Evolutionary conservation across 1,140 invertebrate genomes (phyloP), one percentile per base, ranked within the genome.

Genomic region (Carcinoscorpius rotundicauda): DNA sequence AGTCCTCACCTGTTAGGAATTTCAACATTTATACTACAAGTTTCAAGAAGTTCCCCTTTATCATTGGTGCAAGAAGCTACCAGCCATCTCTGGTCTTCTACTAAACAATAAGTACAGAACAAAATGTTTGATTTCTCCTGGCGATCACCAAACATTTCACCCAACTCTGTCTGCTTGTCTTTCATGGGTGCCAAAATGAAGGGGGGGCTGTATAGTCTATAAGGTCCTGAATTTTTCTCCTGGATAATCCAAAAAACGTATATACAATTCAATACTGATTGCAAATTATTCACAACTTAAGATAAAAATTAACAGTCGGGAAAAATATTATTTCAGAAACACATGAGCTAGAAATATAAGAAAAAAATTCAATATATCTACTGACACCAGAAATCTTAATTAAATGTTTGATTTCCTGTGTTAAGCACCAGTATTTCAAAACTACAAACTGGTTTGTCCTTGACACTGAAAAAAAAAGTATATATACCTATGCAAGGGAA

Each of bases 21-120:
- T 74, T 97, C 89, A 68, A 98, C 92, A 75, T 96, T 97, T 69
- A 99, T 97, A 58, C 88, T 86, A 60, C 87, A 84, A 50, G 88
- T 97, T 75, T 98, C 94, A 63, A 96, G 84, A 68, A 98, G 82
- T 77, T 97, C 93, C 6, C 97, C 97, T 58, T 89, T 82, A 70
- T 96, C 92, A 76, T 99, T 96, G 0, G 92, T 97, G 11, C 90
- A 92, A 2, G 91, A 86, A 5, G 92, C 95, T 66, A 98, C 77
- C 60, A 99, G 79, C 86, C 88, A 98, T 61, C 89, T 85, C 77
- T 98, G 95, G 80, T 98, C 94, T 79, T 97, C 93, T 56, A 91
- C 93, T 60, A 99, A 81, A 76, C 97, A 99, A 79, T 99, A 99
- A 62, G 89, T 88, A 74, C 95, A 84, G 78, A 95, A 97, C 67